A percentile compares a stretch with the other conserved stretches of the same genome.
phyloP scores from a whole-genome alignment of 2,888 invertebrate species.

The Trichopoda pennipes region DNA sequence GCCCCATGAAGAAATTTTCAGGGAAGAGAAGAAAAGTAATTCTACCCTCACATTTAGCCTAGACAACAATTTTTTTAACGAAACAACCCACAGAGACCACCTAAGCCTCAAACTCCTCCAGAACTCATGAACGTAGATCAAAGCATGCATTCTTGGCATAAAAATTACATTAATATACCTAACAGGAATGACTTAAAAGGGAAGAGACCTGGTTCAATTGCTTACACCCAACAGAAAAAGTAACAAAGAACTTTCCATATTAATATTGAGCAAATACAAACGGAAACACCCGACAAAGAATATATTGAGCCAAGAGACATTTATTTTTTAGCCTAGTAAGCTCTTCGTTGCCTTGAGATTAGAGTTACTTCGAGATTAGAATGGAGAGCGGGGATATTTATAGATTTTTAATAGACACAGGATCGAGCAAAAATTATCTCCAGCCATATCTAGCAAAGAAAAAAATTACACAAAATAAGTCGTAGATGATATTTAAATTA shows the following conservation, averaged over 20 bases:
- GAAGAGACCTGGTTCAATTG: slow-evolving; percentile 20
- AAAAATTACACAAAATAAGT: too few species aligned
- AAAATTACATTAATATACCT: neutral
- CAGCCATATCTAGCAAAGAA: too few species aligned
- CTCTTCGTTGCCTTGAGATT: neutral
- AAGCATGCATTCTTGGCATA: too few species aligned
- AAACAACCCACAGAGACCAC: neutral
- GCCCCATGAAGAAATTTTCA: too few species aligned
- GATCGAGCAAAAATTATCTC: too few species aligned
- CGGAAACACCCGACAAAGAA: neutral
- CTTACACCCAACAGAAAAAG: slow-evolving; percentile 11
- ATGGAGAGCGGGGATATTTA: slow-evolving; percentile 4
- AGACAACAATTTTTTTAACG: neutral
- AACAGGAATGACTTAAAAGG: neutral
- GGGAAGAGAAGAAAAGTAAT: too few species aligned
- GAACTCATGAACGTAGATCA: slow-evolving; percentile 10
- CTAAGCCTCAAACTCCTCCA: slow-evolving; percentile 4
- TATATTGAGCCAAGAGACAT: slow-evolving; percentile 2
- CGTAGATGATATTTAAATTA: too few species aligned
- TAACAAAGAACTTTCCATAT: slow-evolving; percentile 6
- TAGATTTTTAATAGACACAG: neutral
- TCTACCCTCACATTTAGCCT: too few species aligned
- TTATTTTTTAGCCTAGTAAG: neutral
- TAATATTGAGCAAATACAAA: too few species aligned
- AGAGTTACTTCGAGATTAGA: neutral